Evolutionary conservation across 2,797 vertebrate species (phyloP), one percentile per base, ranked within the genome.

Genomic region (Salmo trutta): DNA sequence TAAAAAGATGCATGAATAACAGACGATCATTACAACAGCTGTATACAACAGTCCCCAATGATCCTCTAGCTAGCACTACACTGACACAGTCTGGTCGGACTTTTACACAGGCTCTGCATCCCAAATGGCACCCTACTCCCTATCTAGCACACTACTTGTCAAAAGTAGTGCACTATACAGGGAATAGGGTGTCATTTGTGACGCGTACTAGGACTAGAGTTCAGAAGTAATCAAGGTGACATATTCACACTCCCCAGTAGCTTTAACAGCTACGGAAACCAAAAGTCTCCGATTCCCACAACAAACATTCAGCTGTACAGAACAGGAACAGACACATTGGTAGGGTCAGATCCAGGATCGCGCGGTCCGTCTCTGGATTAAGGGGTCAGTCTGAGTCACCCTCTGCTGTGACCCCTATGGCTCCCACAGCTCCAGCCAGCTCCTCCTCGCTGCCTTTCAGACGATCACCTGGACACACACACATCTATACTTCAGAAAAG

Each of bases 361-460:
- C 27, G 71, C 21, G n/a, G 36, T 77, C 21, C 65, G 31, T n/a
- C 56, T 36, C 53, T n/a, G 51, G 62, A 31, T 12, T 1, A 29
- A 29, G 52, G 53, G 64, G 75, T 98, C 92, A 99, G 75, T 99
- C 98, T 0, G 97, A 99, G 84, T 99, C 97, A 0, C 88, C 93
- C 0, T 95, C 91, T 0, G 96, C 91, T 0, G 96, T 94, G 67
- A 85, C 92, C 77, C 90, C 91, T 0, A 93, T 88, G 0, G 94
- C 95, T 70, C 93, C 95, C 0, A 99, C 96, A 0, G 90, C 97
- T 0, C 74, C 88, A 0, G 96, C 97, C 90, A 99, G 84, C 85
- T 94, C 96, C 52, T 94, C 95, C 86, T 98, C 97, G 17, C 96
- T 97, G 87, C 97, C 97, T 74, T 91, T 95, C 70, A 99, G 86